These are phyloP conservation scores for Nymphalis urticae DNA, from an alignment of 2,888 invertebrate genomes.

Conservation along the genomic window DNA sequence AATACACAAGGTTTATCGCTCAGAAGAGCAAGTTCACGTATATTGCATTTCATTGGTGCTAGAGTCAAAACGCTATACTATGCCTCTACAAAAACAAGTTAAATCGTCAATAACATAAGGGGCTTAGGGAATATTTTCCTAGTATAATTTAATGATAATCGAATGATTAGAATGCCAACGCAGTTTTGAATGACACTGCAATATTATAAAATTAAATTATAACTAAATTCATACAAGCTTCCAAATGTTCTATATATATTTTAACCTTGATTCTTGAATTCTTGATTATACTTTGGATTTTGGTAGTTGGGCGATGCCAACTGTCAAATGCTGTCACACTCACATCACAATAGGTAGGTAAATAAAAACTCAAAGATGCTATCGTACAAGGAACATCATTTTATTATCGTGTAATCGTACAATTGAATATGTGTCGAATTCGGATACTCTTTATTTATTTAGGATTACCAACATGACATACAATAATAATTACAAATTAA, in stretches of 20 bases:
- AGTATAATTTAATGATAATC: neutral
- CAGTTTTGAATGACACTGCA: neutral
- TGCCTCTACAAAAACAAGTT: neutral
- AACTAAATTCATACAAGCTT: too few relatives aligned
- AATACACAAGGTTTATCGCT: constrained; percentile 83
- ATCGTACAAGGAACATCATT: too few relatives aligned
- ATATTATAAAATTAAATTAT: constrained; percentile 1
- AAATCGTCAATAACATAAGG: constrained; percentile 1
- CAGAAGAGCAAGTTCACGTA: constrained; percentile 84
- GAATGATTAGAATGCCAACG: too few relatives aligned
- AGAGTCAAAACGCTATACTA: neutral
- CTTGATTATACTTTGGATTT: constrained; percentile 7
- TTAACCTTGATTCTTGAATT: neutral
- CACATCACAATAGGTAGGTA: neutral
- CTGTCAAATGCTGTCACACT: neutral
- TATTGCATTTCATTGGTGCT: constrained; percentile 86
- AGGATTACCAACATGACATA: too few relatives aligned
- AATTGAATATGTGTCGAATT: too few relatives aligned
- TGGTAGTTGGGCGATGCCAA: constrained; percentile 3
- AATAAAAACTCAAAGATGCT: too few relatives aligned
- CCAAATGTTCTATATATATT: too few relatives aligned
- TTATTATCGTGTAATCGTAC: too few relatives aligned
- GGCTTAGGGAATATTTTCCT: too few relatives aligned
- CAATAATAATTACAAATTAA: too few relatives aligned
- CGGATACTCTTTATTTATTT: too few relatives aligned